Evolutionary conservation across 2,888 invertebrate species (phyloP), one percentile per base, ranked within the genome.

Genomic region (Caenorhabditis wallacei): DNA sequence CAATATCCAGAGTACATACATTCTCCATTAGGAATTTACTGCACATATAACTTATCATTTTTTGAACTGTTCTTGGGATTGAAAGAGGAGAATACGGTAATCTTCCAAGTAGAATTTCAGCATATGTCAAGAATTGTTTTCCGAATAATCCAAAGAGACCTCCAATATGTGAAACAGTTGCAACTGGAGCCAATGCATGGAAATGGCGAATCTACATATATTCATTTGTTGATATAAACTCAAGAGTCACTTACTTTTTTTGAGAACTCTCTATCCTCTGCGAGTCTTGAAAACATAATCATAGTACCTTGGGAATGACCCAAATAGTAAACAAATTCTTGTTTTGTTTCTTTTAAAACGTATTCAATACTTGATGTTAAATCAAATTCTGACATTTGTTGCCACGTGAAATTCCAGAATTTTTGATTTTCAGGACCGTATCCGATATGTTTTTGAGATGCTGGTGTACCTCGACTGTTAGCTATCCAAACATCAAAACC

Each of bases 341-440:
- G 78, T 0, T 94, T 94, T 0, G 95, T 95, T 3, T 85, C 87
- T 2, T 93, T 91, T 48, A 94, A 92, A 22, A 95, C 93, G 89
- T 95, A 95, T 91, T 96, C 95, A 75, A 97, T 94, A 85, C 94
- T 95, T 0, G 96, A 95, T 13, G 97, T 96, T 70, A 97, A 92
- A 93, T 98, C 97, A 90, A 95, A 94, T 43, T 95, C 92, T 0
- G 95, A 96, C 93, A 96, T 95, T 92, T 97, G 96, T 89, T 97
- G 95, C 94, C 95, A 97, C 57, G 86, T 84, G 68, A 87, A 87
- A 43, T 87, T 85, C 87, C 87, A 88, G 75, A 87, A 87, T 16
- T 80, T 64, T 3, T 64, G 24, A 35, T 82, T 79, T 16, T 81
- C 80, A 8, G 86, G 83, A 35, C 93, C 93, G 20, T 94, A 92